phyloP scores from a whole-genome alignment of 2,113 vertebrate genomes.

The Phylloscopus whistleri region DNA sequence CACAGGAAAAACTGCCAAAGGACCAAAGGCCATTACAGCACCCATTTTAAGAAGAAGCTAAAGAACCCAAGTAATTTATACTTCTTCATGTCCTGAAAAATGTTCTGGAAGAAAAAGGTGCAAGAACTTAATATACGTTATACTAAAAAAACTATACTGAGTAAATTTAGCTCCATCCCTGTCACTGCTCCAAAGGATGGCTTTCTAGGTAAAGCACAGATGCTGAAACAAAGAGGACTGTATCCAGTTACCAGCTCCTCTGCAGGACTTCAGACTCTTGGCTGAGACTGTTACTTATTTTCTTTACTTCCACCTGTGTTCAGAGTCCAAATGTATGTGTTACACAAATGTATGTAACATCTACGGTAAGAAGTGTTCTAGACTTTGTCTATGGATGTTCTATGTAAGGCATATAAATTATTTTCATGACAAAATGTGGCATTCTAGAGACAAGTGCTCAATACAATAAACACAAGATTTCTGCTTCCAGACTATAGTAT shows the following conservation, averaged over 20 bases:
- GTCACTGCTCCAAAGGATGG: background rate
- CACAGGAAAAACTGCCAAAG: background rate
- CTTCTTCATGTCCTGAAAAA: background rate
- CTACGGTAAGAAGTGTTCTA: background rate
- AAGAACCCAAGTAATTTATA: background rate
- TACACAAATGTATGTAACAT: background rate
- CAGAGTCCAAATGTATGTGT: background rate
- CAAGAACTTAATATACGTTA: background rate
- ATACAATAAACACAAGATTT: background rate
- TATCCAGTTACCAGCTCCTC: background rate
- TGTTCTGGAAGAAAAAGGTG: background rate
- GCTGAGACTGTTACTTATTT: background rate
- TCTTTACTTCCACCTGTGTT: background rate
- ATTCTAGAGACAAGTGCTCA: rapidly evolving
- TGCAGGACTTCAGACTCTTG: background rate
- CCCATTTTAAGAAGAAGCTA: background rate
- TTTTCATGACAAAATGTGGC: background rate
- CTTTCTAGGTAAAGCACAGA: background rate
- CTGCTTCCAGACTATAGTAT: background rate
- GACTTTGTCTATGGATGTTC: background rate
- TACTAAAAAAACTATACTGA: background rate
- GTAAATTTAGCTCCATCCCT: background rate
- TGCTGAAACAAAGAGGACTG: background rate
- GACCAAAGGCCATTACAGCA: background rate
- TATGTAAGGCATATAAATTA: background rate